Conservation (phyloP, 2,113 vertebrate species). For the Microcebus ravelobensis region DNA sequence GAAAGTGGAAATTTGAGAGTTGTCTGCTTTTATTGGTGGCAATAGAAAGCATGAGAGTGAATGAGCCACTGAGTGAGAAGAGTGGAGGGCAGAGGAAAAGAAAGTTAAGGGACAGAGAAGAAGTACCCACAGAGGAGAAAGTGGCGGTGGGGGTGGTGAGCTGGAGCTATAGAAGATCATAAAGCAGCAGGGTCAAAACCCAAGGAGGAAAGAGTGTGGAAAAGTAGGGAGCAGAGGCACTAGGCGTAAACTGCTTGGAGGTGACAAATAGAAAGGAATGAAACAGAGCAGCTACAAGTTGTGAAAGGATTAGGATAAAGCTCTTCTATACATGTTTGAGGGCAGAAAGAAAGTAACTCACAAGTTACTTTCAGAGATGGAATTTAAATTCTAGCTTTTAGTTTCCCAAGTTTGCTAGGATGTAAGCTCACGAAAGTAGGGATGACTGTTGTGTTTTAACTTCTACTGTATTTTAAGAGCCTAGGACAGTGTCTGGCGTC, state of each 20-base stretch:
- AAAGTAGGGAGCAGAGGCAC: not conserved
- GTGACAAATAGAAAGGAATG: not conserved
- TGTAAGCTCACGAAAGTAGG: not conserved
- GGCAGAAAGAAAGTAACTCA: not conserved
- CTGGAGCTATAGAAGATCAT: not conserved
- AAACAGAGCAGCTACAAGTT: not conserved
- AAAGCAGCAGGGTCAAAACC: not conserved
- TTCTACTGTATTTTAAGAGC: not conserved
- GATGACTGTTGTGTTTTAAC: not conserved
- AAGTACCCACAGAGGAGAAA: not conserved
- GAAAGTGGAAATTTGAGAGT: not conserved
- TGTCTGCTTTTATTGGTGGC: not conserved
- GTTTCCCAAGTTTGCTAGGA: not conserved
- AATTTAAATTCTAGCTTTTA: not conserved
- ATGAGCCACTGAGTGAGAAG: not conserved
- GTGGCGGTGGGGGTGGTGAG: too few relatives aligned
- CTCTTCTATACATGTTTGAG: not conserved
- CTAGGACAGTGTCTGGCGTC: not conserved
- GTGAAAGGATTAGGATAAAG: not conserved
- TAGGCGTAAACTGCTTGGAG: not conserved
- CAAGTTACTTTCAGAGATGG: not conserved
- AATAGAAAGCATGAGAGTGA: not conserved
- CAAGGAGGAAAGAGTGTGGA: not conserved
- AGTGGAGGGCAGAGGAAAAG: not conserved
- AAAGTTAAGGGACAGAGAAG: not conserved